phyloP scores from a whole-genome alignment of 1,140 invertebrate genomes.

The Homalodisca vitripennis region DNA sequence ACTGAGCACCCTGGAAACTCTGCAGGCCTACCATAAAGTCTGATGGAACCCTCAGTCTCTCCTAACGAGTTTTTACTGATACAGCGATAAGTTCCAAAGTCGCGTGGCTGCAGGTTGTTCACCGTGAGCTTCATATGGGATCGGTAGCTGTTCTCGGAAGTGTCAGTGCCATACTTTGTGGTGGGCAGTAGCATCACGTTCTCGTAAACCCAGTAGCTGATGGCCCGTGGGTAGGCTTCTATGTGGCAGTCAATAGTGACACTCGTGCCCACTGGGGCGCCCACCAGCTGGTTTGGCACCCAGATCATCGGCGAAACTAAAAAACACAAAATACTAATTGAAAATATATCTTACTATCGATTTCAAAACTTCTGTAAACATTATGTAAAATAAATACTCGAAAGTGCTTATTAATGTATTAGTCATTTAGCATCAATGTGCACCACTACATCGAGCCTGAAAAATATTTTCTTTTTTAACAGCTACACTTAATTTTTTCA shows the following conservation, averaged over 20 bases:
- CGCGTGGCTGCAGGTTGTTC: slow-evolving; percentile 68
- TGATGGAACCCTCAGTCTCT: slow-evolving; percentile 87
- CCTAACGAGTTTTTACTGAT: slow-evolving; percentile 93
- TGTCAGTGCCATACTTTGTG: slow-evolving; percentile 76
- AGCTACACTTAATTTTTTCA: too few relatives aligned
- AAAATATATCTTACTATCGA: too few relatives aligned
- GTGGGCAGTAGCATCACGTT: slow-evolving; percentile 80
- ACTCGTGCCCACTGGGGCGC: slow-evolving; percentile 81
- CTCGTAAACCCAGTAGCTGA: slow-evolving; percentile 90
- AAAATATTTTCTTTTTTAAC: too few relatives aligned
- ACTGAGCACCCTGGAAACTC: neutral
- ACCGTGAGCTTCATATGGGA: slow-evolving; percentile 85
- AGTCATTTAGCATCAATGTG: too few relatives aligned
- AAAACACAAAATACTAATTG: too few relatives aligned
- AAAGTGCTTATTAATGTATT: too few relatives aligned
- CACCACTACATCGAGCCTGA: too few relatives aligned
- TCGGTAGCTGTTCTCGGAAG: slow-evolving; percentile 77
- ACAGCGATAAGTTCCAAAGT: slow-evolving; percentile 84
- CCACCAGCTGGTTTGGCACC: slow-evolving; percentile 89
- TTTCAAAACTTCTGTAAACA: too few relatives aligned
- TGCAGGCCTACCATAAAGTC: slow-evolving; percentile 78
- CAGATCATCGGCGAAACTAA: slow-evolving; percentile 90
- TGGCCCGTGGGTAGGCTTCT: slow-evolving; percentile 88
- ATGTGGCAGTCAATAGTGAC: slow-evolving; percentile 92
- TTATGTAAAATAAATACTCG: too few relatives aligned